Evolutionary conservation across 2,888 invertebrate species (phyloP), one percentile per base, ranked within the genome.

Genomic region (Lapara coniferarum): DNA sequence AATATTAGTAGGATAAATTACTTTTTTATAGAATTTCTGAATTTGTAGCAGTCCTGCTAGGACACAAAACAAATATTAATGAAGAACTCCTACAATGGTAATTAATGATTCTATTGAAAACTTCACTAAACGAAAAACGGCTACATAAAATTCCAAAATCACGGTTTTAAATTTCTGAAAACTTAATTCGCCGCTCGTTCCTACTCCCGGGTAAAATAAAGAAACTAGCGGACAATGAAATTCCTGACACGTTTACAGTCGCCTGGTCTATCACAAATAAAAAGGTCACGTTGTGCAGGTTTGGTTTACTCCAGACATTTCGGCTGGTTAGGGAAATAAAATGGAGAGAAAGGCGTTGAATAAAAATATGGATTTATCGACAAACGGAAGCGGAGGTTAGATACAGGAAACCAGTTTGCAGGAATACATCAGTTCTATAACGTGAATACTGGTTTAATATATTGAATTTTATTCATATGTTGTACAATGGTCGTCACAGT

Each of bases 171-270:
- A 12, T 19, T 19, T 12, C 19, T 4, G 19, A 0, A 56, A 56
- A 19, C 12, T 12, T 37, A 59, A 44, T 44, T n/a, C 59, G 4
- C 44, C 4, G 25, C 58, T n/a, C 59, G 16, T 10, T 44, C 16
- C 8, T 2, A n/a, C 16, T 59, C 59, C 5, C 44, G 37, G 37
- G 59, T 16, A 12, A 56, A 56, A 56, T 56, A 19, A 44, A 44
- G 59, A 59, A 25, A 2, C 10, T 44, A 44, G 59, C 10, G 44
- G 2, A n/a, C 10, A 16, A 44, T 59, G 58, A 16, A 44, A 59
- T 59, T 59, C 59, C 44, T 44, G 44, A 59, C 59, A 59, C 59
- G 59, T 44, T 44, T 30, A n/a, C 44, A 16, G n/a, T 14, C 13
- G 8, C 8, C 10, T 10, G 16, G 13, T 63, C 10, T 46, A 12